These are phyloP conservation scores for Psylliodes chrysocephalus DNA, from an alignment of 2,888 invertebrate genomes.

Conservation along the genomic window DNA sequence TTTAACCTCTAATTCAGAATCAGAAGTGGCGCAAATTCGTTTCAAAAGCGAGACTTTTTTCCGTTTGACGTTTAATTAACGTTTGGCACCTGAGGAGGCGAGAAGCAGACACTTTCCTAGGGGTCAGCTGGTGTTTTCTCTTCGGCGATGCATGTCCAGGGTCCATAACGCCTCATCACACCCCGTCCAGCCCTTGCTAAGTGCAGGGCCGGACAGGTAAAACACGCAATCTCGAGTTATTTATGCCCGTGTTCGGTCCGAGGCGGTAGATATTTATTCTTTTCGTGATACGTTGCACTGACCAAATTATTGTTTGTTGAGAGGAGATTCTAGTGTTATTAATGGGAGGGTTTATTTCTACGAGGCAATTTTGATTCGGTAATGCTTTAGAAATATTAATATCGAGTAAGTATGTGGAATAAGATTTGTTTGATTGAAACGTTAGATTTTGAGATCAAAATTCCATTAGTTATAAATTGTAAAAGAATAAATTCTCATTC, in stretches of 20 bases:
- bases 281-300: conserved; percentile 32
- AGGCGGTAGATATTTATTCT: conserved; percentile 34
- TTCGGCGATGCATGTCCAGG: conserved; percentile 55
- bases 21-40: not conserved
- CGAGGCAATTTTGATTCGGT: no score
- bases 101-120: conserved; percentile 46
- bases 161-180: conserved; percentile 53
- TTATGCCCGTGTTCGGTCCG: conserved; percentile 40
- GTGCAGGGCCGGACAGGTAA: conserved; percentile 51
- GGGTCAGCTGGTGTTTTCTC: conserved; percentile 53
- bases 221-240: conserved; percentile 49
- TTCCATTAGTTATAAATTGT: no score
- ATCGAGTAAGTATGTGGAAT: no score
- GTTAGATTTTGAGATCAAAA: no score
- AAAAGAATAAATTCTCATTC: no score
- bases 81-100: conserved; percentile 48
- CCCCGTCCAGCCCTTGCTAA: conserved; percentile 52
- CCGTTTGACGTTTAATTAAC: conserved; percentile 2
- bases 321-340: conserved; percentile 22
- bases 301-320: conserved; percentile 30
- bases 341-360: not conserved
- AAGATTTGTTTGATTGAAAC: no score
- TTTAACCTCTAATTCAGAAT: conserved; percentile 3
- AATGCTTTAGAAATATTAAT: no score
- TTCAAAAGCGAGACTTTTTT: not conserved